phyloP scores from a whole-genome alignment of 2,113 vertebrate genomes.

The rabbit (Oryctolagus cuniculus) region DNA sequence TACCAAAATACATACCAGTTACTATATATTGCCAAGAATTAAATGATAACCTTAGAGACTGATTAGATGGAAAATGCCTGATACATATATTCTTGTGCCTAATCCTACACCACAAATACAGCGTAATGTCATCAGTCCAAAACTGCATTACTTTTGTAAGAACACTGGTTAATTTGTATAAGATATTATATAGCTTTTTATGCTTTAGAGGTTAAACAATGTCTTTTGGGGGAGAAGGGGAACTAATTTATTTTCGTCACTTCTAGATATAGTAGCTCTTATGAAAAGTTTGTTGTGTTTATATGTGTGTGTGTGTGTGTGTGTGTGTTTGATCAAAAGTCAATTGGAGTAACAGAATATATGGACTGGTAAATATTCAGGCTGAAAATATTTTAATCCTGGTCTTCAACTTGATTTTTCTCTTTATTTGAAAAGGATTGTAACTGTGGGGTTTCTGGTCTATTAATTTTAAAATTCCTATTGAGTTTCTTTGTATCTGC shows the following conservation, averaged over 20 bases:
- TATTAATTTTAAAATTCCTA: constrained; percentile 77
- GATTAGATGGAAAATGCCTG: constrained; percentile 85
- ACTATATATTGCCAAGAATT: constrained; percentile 88
- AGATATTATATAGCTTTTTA: constrained; percentile 84
- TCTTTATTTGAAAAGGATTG: constrained; percentile 81
- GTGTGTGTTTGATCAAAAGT: constrained; percentile 48
- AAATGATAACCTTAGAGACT: constrained; percentile 84
- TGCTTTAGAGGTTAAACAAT: constrained; percentile 76
- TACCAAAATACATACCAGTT: constrained; percentile 85
- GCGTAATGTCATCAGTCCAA: constrained; percentile 80
- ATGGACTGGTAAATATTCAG: constrained; percentile 74
- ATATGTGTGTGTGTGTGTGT: constrained; percentile 20
- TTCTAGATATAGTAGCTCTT: constrained; percentile 72
- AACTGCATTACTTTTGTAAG: constrained; percentile 82
- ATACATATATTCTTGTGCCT: constrained; percentile 86
- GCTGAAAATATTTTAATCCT: constrained; percentile 75
- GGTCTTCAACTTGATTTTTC: constrained; percentile 73
- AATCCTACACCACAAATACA: constrained; percentile 83
- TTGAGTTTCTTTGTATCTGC: constrained; percentile 67
- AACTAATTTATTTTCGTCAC: constrained; percentile 87
- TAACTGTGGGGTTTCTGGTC: constrained; percentile 71
- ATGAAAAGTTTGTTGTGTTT: constrained; percentile 43
- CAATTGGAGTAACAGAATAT: constrained; percentile 69
- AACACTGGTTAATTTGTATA: constrained; percentile 83
- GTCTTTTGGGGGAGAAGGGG: constrained; percentile 68